Percentiles rank a stretch among this genome's conserved stretches.
phyloP scores from a whole-genome alignment of 2,797 vertebrate species.

The Pogoniulus pusillus region DNA sequence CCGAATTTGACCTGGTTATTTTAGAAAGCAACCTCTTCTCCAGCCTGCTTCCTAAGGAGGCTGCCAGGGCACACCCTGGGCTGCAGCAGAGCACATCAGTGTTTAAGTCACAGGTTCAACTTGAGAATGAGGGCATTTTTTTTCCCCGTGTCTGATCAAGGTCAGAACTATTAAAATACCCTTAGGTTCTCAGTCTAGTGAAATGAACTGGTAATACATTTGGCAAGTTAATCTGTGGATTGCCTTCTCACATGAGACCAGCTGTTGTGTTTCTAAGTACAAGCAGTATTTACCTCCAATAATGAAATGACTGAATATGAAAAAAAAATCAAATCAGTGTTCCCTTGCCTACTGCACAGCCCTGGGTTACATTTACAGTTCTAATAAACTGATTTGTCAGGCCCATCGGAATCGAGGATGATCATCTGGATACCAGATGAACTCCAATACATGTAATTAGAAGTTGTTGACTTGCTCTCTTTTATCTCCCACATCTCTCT shows the following conservation, averaged over 20 bases:
- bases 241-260: slow-evolving; percentile 74
- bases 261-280: slow-evolving; percentile 70
- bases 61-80: background rate
- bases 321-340: slow-evolving; percentile 30
- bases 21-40: rapidly evolving
- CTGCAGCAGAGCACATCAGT: background rate
- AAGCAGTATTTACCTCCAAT: slow-evolving; percentile 73
- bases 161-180: slow-evolving; percentile 74
- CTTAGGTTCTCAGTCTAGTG: slow-evolving; percentile 64
- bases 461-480: slow-evolving; percentile 76
- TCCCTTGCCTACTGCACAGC: slow-evolving; percentile 61
- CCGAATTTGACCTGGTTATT: background rate
- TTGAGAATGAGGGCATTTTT: slow-evolving; percentile 53
- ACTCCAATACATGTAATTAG: slow-evolving; percentile 76
- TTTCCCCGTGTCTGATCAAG: slow-evolving; percentile 58
- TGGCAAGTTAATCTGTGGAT: slow-evolving; percentile 75
- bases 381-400: slow-evolving; percentile 83
- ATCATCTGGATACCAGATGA: slow-evolving; percentile 83
- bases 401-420: slow-evolving; percentile 76
- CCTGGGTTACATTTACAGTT: slow-evolving; percentile 75
- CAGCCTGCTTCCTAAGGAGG: background rate
- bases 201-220: slow-evolving; percentile 73
- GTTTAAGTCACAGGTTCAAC: slow-evolving; percentile 43
- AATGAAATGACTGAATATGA: slow-evolving; percentile 67
- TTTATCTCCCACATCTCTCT: slow-evolving; percentile 75